These are phyloP conservation scores for Penaeus chinensis DNA, from an alignment of 1,140 invertebrate species.

Conservation along the genomic window DNA sequence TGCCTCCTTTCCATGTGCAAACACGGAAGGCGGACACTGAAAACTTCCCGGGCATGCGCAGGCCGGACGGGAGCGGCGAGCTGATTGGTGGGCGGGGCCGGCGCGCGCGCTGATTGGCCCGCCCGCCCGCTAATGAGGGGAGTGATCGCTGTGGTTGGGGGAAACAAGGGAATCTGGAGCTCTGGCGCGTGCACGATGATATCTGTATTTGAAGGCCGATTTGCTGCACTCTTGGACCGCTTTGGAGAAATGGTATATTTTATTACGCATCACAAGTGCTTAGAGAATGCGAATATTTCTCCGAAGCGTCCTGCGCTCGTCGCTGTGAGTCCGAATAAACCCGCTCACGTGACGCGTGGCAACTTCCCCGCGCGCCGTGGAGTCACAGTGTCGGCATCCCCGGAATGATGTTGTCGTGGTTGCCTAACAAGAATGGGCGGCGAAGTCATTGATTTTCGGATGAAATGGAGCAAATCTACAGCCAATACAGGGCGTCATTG, in stretches of 20 bases:
- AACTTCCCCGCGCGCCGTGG: neutral
- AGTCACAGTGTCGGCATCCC: constrained; percentile 59
- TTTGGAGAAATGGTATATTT: no score
- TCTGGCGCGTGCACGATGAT: constrained; percentile 36
- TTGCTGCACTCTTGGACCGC: neutral
- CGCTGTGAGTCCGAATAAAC: no score
- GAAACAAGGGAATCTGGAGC: constrained; percentile 57
- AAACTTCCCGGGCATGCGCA: constrained; percentile 48
- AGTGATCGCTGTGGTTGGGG: constrained; percentile 56
- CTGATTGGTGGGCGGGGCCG: constrained; percentile 52
- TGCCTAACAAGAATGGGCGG: constrained; percentile 59
- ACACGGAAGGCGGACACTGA: constrained; percentile 57
- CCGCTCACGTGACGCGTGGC: constrained; percentile 25
- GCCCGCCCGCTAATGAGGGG: constrained; percentile 56
- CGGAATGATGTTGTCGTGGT: constrained; percentile 57
- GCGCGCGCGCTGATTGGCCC: constrained; percentile 41
- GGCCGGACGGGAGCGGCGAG: constrained; percentile 5
- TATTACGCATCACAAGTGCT: no score
- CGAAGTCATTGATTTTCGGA: constrained; percentile 58
- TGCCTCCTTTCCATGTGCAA: constrained; percentile 60
- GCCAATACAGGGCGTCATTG: constrained; percentile 59
- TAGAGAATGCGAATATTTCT: neutral
- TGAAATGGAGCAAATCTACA: constrained; percentile 60
- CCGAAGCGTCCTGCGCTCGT: no score
- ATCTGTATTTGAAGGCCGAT: constrained; percentile 2